These are phyloP conservation scores for Amphipyra berbera DNA, from an alignment of 2,888 invertebrate species.

Conservation along the genomic window DNA sequence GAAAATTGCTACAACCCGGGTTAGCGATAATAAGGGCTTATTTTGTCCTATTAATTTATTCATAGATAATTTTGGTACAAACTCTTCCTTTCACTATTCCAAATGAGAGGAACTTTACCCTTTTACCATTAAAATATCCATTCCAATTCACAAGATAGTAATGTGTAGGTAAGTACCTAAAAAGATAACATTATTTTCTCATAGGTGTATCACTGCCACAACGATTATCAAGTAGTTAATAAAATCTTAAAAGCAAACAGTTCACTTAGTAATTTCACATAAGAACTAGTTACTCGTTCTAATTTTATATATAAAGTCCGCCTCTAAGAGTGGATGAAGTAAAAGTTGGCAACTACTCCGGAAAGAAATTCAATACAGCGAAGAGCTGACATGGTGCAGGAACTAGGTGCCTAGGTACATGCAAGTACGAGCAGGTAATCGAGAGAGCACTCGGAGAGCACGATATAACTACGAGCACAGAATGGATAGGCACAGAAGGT, in stretches of 20 bases:
- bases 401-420: slow-evolving; percentile 8
- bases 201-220: too few species aligned
- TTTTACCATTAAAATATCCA: too few species aligned
- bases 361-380: slow-evolving; percentile 46
- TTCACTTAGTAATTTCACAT: background rate
- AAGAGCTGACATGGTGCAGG: slow-evolving; percentile 39
- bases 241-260: slow-evolving; percentile 2
- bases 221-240: slow-evolving; percentile 9
- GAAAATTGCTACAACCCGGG: too few species aligned
- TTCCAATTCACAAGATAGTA: too few species aligned
- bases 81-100: too few species aligned
- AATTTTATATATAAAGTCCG: slow-evolving; percentile 26
- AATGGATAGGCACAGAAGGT: slow-evolving; percentile 16
- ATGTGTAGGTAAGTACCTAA: too few species aligned
- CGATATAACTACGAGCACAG: slow-evolving; percentile 23
- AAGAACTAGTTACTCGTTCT: slow-evolving; percentile 4
- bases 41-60: too few species aligned
- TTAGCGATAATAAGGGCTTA: too few species aligned
- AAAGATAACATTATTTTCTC: too few species aligned
- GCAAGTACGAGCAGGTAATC: slow-evolving; percentile 43
- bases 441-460: slow-evolving; percentile 20
- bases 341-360: slow-evolving; percentile 46
- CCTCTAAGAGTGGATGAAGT: slow-evolving; percentile 13
- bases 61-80: too few species aligned
- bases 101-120: too few species aligned